phyloP scores from a whole-genome alignment of 2,888 invertebrate species.

The Drosophila testacea region DNA sequence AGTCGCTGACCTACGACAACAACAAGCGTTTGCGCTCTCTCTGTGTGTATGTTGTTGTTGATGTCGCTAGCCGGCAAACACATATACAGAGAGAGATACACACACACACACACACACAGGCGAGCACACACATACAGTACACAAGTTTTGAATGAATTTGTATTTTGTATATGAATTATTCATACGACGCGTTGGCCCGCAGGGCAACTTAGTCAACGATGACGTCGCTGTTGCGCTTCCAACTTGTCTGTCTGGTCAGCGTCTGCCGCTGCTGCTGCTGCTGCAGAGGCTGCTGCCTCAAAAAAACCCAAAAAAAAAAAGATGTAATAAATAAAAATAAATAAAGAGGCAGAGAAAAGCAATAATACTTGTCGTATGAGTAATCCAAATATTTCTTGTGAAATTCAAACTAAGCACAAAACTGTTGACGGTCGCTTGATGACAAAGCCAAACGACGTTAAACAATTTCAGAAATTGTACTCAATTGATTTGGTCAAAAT shows the following conservation, averaged over 20 bases:
- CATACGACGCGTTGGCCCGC: slow-evolving; percentile 67
- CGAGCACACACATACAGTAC: not conserved
- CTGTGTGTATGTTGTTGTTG: slow-evolving; percentile 4
- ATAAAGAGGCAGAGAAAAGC: not conserved
- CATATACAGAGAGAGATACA: not conserved
- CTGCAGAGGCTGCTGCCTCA: slow-evolving; percentile 2
- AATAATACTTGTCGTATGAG: slow-evolving; percentile 62
- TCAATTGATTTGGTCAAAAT: slow-evolving; percentile 39
- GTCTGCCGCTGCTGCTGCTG: slow-evolving; percentile 30
- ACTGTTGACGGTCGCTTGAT: slow-evolving; percentile 25
- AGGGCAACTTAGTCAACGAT: slow-evolving; percentile 40
- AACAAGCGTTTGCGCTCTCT: slow-evolving; percentile 25
- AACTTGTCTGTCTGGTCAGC: slow-evolving; percentile 54
- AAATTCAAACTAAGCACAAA: slow-evolving; percentile 70
- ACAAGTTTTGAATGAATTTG: slow-evolving; percentile 60
- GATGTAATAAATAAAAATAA: no score
- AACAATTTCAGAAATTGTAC: slow-evolving; percentile 38
- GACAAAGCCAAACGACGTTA: slow-evolving; percentile 48
- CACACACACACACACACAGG: not conserved
- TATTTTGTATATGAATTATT: slow-evolving; percentile 65
- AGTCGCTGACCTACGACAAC: slow-evolving; percentile 74
- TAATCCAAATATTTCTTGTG: slow-evolving; percentile 75
- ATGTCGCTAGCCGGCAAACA: slow-evolving; percentile 20
- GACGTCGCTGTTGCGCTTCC: slow-evolving; percentile 41
- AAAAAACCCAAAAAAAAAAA: slow-evolving; percentile 56